Conservation (phyloP, 2,113 vertebrate genomes). For the Heloderma charlesbogerti region DNA sequence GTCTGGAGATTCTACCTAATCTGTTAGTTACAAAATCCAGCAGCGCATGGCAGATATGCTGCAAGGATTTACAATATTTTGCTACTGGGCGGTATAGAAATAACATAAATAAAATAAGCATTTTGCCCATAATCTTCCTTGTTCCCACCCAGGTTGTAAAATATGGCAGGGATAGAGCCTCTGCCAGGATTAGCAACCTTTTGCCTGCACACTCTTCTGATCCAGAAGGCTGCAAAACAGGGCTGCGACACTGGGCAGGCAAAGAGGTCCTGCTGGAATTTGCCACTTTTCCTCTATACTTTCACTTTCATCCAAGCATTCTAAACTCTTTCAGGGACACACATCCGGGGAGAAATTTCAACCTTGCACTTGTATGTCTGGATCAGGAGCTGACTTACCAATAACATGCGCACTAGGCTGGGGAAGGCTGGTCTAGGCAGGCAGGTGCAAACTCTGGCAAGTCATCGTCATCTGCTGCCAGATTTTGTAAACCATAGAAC, state of each 20-base stretch:
- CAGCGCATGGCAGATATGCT: not conserved
- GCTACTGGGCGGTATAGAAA: no score
- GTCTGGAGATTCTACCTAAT: not conserved
- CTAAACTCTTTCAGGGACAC: no score
- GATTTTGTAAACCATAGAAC: no score
- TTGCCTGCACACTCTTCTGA: not conserved
- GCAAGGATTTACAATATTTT: not conserved
- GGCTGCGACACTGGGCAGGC: not conserved
- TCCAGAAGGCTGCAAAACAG: not conserved
- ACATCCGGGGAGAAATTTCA: no score
- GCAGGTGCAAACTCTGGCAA: not conserved
- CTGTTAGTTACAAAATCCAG: not conserved
- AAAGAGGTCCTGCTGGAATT: not conserved
- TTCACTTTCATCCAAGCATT: no score
- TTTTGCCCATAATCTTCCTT: no score
- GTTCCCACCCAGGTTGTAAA: not conserved
- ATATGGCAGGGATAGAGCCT: not conserved
- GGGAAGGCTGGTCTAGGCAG: not conserved
- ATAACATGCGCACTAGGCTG: not conserved
- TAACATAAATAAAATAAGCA: no score
- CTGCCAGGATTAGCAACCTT: not conserved
- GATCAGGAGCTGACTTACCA: not conserved
- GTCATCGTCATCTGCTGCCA: no score
- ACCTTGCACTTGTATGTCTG: not conserved
- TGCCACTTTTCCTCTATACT: not conserved